These are phyloP conservation scores for Varecia variegata DNA, from an alignment of 2,797 vertebrate species.

Conservation along the genomic window DNA sequence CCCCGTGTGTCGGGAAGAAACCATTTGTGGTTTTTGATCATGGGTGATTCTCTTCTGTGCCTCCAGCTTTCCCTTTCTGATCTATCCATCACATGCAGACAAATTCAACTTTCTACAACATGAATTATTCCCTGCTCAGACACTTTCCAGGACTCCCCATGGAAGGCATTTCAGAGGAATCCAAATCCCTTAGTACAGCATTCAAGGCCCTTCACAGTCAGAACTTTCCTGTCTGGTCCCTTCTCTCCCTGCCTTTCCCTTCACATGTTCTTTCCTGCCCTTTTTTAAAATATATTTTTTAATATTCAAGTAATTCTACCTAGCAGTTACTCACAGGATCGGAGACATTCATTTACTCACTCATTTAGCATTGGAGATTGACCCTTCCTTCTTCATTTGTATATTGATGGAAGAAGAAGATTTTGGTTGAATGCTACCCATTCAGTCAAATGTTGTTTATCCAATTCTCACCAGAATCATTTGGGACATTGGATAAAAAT, in stretches of 20 bases:
- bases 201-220: neutral
- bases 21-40: conserved; percentile 6
- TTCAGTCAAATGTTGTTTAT: neutral
- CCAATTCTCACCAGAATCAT: neutral
- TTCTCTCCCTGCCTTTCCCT: neutral
- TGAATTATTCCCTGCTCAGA: neutral
- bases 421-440: neutral
- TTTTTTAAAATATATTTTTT: neutral
- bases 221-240: neutral
- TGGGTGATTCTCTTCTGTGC: neutral
- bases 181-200: neutral
- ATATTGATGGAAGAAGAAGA: neutral
- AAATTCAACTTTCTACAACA: neutral
- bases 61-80: neutral
- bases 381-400: neutral
- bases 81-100: neutral
- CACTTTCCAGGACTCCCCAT: neutral
- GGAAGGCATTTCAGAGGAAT: neutral
- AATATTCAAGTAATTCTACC: neutral
- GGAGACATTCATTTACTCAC: neutral
- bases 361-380: neutral
- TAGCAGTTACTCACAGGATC: neutral
- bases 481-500: neutral
- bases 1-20: conserved; percentile 7
- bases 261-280: neutral